Base-by-base conservation (phyloP, 2,888 invertebrate genomes). In the Macrostomum cliftonense region DNA sequence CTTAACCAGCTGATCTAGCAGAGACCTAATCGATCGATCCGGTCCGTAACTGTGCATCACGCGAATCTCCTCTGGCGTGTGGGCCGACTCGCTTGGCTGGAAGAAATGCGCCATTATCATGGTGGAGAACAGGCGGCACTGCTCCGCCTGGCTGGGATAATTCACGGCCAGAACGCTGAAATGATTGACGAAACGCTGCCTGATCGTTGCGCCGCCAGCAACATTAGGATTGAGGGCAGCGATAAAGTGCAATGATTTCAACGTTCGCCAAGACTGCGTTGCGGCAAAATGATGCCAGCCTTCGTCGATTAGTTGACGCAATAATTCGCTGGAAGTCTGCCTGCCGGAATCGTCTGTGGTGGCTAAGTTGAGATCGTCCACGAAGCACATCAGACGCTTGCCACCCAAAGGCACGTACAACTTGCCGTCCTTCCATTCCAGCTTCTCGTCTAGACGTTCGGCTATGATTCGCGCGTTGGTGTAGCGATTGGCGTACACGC, bases 391-490 rank as follows among this genome's bases (percentile, higher is more conserved):
- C 36, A 69, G 61, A 39, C 63, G 52, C 55, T 67, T 68, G 61
- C 66, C 67, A 20, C 68, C 68, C 46, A 61, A 61, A 0, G 69
- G 68, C 28, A 67, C 61, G 50, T 61, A 67, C 12, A 65, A 64
- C n/a, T 59, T 56, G n/a, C 68, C 67, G 58, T 69, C 67, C 55
- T 66, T 64, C 68, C 68, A 68, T 50, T 67, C 66, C 39, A 68
- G 54, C 38, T 61, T 55, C 47, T 67, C 66, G 53, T 65, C 63
- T 17, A 69, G 55, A 19, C 64, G 55, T 21, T 66, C 59, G 54
- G 66, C 64, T 53, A 67, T 52, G 44, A 65, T 58, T 4, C 59
- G 53, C n/a, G 65, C 61, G 54, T 63, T 65, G 5, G 65, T 67
- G 52, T 67, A 67, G 51, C 68, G 67, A 52, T 52, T 52, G 17